phyloP scores from a whole-genome alignment of 2,888 invertebrate species.

The Sinodicranocentrus sp. region DNA sequence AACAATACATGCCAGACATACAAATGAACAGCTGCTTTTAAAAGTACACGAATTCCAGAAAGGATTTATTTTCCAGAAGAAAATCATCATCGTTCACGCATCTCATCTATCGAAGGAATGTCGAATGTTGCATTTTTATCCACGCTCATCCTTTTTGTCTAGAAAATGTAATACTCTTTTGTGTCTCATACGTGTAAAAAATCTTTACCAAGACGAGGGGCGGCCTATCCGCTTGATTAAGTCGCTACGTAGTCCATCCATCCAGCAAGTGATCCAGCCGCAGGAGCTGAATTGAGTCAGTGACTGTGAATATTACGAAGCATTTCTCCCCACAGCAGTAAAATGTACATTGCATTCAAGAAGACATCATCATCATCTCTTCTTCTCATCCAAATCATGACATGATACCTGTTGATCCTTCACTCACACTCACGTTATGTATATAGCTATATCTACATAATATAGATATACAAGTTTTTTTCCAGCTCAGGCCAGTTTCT shows the following conservation, averaged over 20 bases:
- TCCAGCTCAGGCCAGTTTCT: neutral
- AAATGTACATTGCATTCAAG: slow-evolving; percentile 34
- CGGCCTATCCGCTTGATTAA: slow-evolving; percentile 61
- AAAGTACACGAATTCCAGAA: slow-evolving; percentile 44
- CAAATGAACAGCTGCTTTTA: slow-evolving; percentile 6
- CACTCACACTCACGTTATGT: slow-evolving; percentile 24
- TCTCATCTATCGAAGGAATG: neutral
- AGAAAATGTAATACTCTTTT: no score
- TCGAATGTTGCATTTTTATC: slow-evolving; percentile 26
- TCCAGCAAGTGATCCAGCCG: slow-evolving; percentile 58
- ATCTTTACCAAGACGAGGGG: no score
- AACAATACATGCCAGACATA: neutral
- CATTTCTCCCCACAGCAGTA: slow-evolving; percentile 42
- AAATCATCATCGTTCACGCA: slow-evolving; percentile 43
- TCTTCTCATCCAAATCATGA: slow-evolving; percentile 30
- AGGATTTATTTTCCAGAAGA: slow-evolving; percentile 61
- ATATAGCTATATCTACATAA: neutral
- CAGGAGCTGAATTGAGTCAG: slow-evolving; percentile 62
- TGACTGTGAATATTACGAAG: slow-evolving; percentile 34
- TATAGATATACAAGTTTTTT: neutral
- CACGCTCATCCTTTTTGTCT: no score
- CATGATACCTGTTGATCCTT: slow-evolving; percentile 57
- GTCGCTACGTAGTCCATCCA: slow-evolving; percentile 56
- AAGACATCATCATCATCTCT: slow-evolving; percentile 39
- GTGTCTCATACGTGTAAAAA: no score